Conservation (phyloP, 2,113 vertebrate genomes). For the Xenopus laevis region DNA sequence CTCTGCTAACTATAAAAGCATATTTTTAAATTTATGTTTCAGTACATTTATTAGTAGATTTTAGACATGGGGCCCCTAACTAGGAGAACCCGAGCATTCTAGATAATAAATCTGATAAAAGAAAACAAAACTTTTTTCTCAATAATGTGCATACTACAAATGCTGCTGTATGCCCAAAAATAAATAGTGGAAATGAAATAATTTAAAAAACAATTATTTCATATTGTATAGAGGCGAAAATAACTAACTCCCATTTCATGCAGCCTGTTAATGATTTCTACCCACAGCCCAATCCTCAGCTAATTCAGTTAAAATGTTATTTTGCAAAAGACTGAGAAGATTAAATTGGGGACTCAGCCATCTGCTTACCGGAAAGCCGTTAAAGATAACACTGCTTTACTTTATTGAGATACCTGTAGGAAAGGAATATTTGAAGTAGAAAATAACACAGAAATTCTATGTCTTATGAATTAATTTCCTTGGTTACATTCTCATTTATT, state of each 20-base stretch:
- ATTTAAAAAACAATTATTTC: no score
- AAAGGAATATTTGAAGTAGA: not conserved
- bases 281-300: conserved; percentile 20
- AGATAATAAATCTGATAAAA: no score
- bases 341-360: conserved; percentile 48
- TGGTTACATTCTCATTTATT: not conserved
- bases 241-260: not conserved
- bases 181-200: no score
- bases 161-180: no score
- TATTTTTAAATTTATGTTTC: no score
- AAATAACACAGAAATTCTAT: not conserved
- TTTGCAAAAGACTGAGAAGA: conserved; percentile 48
- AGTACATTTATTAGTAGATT: no score
- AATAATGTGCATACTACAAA: no score
- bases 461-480: not conserved
- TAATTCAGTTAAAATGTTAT: conserved; percentile 35
- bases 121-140: no score
- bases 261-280: conserved; percentile 32
- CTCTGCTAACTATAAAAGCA: no score
- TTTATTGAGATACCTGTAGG: not conserved
- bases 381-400: not conserved
- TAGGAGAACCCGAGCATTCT: no score
- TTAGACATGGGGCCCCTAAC: no score
- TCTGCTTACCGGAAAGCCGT: conserved; percentile 47
- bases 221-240: no score